phyloP scores from a whole-genome alignment of 2,888 invertebrate genomes.

The Sinhomidia bicolor region DNA sequence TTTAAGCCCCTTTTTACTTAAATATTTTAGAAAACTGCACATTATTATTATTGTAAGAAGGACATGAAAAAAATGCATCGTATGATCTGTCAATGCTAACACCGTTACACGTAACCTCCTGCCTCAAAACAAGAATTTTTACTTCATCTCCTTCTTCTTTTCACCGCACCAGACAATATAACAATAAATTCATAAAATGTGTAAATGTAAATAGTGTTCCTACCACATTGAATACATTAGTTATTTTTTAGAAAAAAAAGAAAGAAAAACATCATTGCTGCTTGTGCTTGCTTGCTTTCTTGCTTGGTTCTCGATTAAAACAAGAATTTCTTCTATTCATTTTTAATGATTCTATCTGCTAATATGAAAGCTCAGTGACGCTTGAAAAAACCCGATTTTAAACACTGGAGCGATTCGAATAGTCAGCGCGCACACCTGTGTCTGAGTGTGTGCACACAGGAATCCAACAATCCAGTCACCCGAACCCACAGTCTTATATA shows the following conservation, averaged over 20 bases:
- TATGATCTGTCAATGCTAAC: neutral
- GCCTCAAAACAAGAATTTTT: conserved; percentile 46
- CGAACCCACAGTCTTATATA: no score
- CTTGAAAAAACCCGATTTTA: conserved; percentile 55
- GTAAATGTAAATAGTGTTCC: neutral
- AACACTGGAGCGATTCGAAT: conserved; percentile 5
- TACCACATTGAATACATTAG: neutral
- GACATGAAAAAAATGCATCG: conserved; percentile 8
- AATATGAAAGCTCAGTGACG: conserved; percentile 42
- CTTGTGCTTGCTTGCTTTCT: no score
- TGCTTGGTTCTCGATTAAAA: neutral
- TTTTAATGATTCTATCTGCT: conserved; percentile 47
- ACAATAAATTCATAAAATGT: neutral
- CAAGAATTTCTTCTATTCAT: conserved; percentile 39
- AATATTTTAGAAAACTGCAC: conserved; percentile 15
- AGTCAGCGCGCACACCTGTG: neutral
- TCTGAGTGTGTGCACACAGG: no score
- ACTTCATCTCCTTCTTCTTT: no score
- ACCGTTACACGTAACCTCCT: conserved; percentile 46
- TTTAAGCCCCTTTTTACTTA: neutral
- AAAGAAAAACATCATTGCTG: no score
- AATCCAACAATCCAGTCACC: conserved; percentile 6
- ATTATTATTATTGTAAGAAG: neutral
- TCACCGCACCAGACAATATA: neutral
- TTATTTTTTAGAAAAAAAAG: no score